Base-by-base conservation (phyloP, 2,113 vertebrate species). In the Phyllostomus hastatus region DNA sequence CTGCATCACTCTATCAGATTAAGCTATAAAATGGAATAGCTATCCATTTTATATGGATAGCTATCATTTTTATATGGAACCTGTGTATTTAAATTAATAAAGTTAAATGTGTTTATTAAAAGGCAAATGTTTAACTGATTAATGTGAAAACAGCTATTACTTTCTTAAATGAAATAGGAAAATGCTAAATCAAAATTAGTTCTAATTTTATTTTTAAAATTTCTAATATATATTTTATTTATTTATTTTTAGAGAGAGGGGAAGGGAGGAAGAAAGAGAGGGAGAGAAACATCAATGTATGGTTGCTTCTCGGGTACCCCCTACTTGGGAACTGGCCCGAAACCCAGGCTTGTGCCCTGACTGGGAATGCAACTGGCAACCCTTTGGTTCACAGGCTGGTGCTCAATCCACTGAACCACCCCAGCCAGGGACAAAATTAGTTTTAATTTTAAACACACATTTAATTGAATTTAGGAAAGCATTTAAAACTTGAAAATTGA, bases 391-490 rank as follows among this genome's bases (percentile, higher is more conserved):
- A 24, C 57, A 59, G 57, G 20, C 57, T 15, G 8, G 22, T 4
- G 9, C 19, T 59, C 57, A 59, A 24, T 59, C 20, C 57, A 59
- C 57, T 59, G 57, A 59, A 22, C 57, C 57, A 59, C 22, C 24
- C 22, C 57, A 59, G 57, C 57, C 57, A 59, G 22, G 20, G 57
- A 59, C 57, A 59, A 59, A 59, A 59, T 59, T 59, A 86, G 4
- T 66, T 80, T 19, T 15, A 46, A 48, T 33, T 22, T 48, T 82
- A 87, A 82, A 15, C 46, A 1, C 35, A 50, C 59, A 20, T 90
- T 91, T 82, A 89, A 90, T 33, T 73, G 31, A 95, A 59, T 69
- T 61, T 94, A 41, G 54, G 81, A 96, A 95, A 95, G 7, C 19
- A 72, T 82, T 96, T 89, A 88, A 82, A 90, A 90, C 20, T 64